phyloP scores from a whole-genome alignment of 92 coral and sea anemone genomes.

The Zoanthus sociatus region DNA sequence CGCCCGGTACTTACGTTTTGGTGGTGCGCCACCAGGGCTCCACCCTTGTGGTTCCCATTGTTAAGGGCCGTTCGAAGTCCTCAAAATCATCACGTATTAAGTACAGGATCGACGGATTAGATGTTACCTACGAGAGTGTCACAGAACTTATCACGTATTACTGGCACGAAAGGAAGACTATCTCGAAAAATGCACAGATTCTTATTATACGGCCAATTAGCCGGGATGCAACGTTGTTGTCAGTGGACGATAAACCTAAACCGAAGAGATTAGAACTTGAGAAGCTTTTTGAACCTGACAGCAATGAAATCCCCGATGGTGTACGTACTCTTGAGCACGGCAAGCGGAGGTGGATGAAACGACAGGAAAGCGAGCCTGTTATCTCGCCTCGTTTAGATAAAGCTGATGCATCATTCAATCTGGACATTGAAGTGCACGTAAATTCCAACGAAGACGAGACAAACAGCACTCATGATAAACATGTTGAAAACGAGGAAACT shows the following conservation, averaged over 20 bases:
- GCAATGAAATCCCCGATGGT: slow-evolving; percentile 52
- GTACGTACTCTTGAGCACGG: slow-evolving; percentile 19
- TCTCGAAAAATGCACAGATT: slow-evolving; percentile 73
- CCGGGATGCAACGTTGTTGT: slow-evolving; percentile 83
- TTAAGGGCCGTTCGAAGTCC: slow-evolving; percentile 71
- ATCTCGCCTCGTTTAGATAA: slow-evolving; percentile 56
- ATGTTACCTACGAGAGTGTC: slow-evolving; percentile 78
- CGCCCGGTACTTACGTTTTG: slow-evolving; percentile 89
- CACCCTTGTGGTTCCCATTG: slow-evolving; percentile 80
- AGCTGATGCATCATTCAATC: slow-evolving; percentile 27
- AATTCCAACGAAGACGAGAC: not conserved
- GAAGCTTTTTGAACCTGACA: slow-evolving; percentile 53
- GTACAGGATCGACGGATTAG: slow-evolving; percentile 83
- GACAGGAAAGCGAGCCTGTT: slow-evolving; percentile 70
- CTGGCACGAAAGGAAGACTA: slow-evolving; percentile 74
- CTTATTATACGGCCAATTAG: slow-evolving; percentile 83
- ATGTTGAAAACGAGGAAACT: not conserved
- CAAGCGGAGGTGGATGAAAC: slow-evolving; percentile 39
- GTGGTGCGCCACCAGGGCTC: slow-evolving; percentile 77
- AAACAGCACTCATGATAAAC: not conserved
- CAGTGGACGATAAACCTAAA: slow-evolving; percentile 72
- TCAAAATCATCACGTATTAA: slow-evolving; percentile 89
- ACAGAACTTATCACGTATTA: slow-evolving; percentile 81
- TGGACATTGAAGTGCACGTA: not conserved
- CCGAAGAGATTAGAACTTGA: slow-evolving; percentile 28